These are phyloP conservation scores for Petromus typicus DNA, from an alignment of 2,113 vertebrate species.

Conservation along the genomic window DNA sequence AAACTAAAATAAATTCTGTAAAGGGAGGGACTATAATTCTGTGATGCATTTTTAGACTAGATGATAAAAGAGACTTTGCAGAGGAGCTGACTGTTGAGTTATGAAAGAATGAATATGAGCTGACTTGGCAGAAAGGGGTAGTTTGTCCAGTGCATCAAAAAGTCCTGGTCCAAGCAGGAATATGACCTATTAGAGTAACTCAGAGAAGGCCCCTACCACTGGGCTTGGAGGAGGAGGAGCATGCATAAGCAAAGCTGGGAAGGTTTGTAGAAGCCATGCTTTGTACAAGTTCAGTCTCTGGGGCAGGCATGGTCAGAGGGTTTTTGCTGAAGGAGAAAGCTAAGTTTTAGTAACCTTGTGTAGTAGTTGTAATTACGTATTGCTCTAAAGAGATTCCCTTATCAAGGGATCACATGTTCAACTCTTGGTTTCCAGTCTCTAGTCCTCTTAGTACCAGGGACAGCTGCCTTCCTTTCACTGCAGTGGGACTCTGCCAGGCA, in stretches of 20 bases:
- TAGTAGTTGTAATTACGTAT: not conserved
- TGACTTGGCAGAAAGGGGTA: not conserved
- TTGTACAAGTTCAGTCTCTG: too few relatives aligned
- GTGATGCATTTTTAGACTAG: too few relatives aligned
- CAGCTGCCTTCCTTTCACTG: not conserved
- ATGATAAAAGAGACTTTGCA: not conserved
- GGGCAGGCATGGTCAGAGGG: too few relatives aligned
- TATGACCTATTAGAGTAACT: not conserved
- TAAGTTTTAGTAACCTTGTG: not conserved
- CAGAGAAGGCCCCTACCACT: not conserved
- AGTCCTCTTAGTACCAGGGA: not conserved
- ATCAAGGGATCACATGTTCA: not conserved
- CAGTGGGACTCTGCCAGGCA: not conserved
- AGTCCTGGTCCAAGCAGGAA: not conserved
- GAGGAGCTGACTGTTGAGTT: not conserved
- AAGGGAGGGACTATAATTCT: slow-evolving; percentile 7
- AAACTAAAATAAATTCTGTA: not conserved
- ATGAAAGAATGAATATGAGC: not conserved
- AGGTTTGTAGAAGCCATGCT: not conserved
- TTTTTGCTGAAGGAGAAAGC: not conserved
- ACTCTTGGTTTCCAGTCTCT: too few relatives aligned
- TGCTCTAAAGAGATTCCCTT: not conserved
- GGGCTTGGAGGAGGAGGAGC: not conserved
- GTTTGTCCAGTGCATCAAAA: not conserved
- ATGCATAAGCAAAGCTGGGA: not conserved